phyloP scores from a whole-genome alignment of 2,888 invertebrate species.

The Nemapogon koenigi region DNA sequence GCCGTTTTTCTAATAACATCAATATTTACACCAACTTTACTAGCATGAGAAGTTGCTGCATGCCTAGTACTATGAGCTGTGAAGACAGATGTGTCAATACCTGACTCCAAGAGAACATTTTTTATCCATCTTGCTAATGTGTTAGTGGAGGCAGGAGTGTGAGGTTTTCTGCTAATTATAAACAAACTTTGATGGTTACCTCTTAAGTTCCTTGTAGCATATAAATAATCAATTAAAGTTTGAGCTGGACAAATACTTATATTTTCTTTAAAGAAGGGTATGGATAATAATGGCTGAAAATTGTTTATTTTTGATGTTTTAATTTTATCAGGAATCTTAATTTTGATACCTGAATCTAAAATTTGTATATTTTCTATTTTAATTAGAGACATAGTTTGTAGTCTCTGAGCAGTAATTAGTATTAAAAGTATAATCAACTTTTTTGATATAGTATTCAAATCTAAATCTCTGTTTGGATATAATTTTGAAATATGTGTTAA shows the following conservation, averaged over 20 bases:
- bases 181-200: conserved; percentile 2
- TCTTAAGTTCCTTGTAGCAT: background rate
- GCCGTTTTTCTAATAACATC: conserved; percentile 9
- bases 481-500: conserved; percentile 1
- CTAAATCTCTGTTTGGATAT: background rate
- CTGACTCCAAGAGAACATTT: conserved; percentile 4
- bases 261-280: background rate
- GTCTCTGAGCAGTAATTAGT: conserved; percentile 1
- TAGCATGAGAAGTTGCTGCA: conserved; percentile 12
- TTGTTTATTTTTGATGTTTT: background rate
- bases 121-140: conserved; percentile 13
- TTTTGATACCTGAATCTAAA: background rate
- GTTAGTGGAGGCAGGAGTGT: conserved; percentile 8
- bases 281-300: background rate
- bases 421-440: conserved; percentile 5
- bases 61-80: conserved; percentile 13
- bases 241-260: conserved; percentile 5
- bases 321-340: background rate
- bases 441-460: background rate
- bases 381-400: conserved; percentile 3
- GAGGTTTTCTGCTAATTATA: conserved; percentile 9
- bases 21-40: conserved; percentile 3
- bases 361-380: background rate
- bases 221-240: background rate
- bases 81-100: conserved; percentile 11